A percentile compares a stretch with the other conserved stretches of the same genome.
Evolutionary conservation across 2,888 invertebrate genomes (phyloP).

Genomic region (Stenolophus ochropezus): DNA sequence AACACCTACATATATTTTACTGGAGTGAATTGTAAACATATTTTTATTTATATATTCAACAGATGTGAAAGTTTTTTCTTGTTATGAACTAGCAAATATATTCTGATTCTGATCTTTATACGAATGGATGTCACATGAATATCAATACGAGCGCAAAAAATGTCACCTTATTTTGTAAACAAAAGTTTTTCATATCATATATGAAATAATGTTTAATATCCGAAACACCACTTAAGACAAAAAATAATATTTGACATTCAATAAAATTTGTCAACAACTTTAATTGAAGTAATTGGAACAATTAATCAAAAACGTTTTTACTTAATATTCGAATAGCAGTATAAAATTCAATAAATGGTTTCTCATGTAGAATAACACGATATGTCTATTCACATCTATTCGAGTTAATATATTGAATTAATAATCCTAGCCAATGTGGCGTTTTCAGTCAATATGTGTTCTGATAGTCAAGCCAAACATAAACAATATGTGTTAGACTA

Average conservation of each 20-base stretch:
- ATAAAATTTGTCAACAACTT: neutral
- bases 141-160: neutral
- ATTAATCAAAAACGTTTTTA: too few relatives aligned
- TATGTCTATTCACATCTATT: too few relatives aligned
- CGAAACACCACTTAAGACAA: neutral
- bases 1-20: too few relatives aligned
- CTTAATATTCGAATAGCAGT: too few relatives aligned
- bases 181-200: neutral
- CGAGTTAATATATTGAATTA: neutral
- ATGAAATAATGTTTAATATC: neutral
- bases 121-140: neutral
- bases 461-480: neutral
- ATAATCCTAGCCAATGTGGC: neutral
- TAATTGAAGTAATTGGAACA: too few relatives aligned
- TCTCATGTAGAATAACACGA: too few relatives aligned
- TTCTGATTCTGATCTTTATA: neutral
- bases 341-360: too few relatives aligned
- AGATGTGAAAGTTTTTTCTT: neutral
- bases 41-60: neutral
- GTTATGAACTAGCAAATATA: neutral
- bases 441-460: neutral
- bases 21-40: too few relatives aligned
- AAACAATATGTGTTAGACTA: neutral
- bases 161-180: neutral
- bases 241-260: neutral